Evolutionary conservation across 2,113 vertebrate species (phyloP).

Genomic region (Nannospalax galili): DNA sequence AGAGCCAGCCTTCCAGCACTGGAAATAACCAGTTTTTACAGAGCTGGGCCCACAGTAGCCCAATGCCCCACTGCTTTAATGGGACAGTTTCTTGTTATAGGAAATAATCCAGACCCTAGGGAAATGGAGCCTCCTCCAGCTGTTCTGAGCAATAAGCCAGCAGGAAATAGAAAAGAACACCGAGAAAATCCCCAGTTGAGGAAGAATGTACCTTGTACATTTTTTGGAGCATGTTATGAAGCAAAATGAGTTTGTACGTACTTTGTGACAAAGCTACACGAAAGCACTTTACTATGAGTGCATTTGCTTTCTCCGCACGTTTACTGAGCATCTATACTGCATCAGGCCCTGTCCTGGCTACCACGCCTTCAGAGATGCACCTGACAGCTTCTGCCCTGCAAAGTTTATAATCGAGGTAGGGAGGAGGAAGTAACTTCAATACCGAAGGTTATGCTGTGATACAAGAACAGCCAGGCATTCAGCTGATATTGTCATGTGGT

Average conservation of each 20-base stretch:
- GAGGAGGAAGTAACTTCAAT: not conserved
- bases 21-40: slow-evolving; percentile 51
- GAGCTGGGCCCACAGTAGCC: slow-evolving; percentile 40
- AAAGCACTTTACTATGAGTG: not conserved
- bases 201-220: not conserved
- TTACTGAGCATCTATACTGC: not conserved
- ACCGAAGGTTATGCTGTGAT: not conserved
- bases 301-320: not conserved
- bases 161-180: not conserved
- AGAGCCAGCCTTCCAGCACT: slow-evolving; percentile 55
- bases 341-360: not conserved
- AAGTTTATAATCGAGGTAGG: not conserved
- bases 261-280: not conserved
- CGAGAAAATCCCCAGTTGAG: not conserved
- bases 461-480: not conserved
- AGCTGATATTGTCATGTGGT: not conserved
- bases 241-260: not conserved
- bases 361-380: not conserved
- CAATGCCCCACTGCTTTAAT: slow-evolving; percentile 21
- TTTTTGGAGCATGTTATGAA: not conserved
- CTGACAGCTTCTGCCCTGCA: not conserved
- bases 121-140: not conserved
- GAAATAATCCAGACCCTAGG: not conserved
- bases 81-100: not conserved
- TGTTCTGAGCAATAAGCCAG: not conserved